Percentiles rank a stretch among this genome's conserved stretches.
These are phyloP conservation scores for Clarias gariepinus DNA, from an alignment of 2,113 vertebrate genomes.

Conservation along the genomic window DNA sequence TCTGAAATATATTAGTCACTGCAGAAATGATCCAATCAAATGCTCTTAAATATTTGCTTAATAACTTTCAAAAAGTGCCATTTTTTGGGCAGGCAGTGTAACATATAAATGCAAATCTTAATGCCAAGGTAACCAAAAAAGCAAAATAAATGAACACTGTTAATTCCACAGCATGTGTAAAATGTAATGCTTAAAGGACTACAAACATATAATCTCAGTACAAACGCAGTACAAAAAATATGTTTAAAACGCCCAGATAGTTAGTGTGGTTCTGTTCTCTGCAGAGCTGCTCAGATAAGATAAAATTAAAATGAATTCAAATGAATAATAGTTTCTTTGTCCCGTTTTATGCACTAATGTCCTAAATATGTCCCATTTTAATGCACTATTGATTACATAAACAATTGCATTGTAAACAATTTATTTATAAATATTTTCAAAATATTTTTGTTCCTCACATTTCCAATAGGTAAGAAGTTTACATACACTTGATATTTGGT, in stretches of 20 bases:
- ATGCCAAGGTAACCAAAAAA: background rate
- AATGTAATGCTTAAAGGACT: background rate
- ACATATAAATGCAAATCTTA: background rate
- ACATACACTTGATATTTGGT: too few species aligned
- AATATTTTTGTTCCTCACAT: too few species aligned
- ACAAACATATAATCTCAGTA: background rate
- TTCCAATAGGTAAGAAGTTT: too few species aligned
- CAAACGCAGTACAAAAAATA: background rate
- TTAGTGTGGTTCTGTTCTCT: constrained; percentile 18
- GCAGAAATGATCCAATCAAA: too few species aligned
- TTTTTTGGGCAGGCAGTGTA: too few species aligned
- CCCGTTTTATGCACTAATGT: too few species aligned
- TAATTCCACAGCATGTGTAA: background rate
- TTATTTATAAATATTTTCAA: too few species aligned
- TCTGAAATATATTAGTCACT: too few species aligned
- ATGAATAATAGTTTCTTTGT: background rate
- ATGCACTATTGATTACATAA: background rate
- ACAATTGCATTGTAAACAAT: background rate
- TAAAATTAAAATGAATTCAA: background rate
- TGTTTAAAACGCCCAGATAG: background rate
- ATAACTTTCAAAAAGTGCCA: too few species aligned
- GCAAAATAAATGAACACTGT: background rate
- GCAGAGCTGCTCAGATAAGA: background rate
- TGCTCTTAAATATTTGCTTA: too few species aligned
- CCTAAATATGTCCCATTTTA: background rate